Evolutionary conservation across 1,140 invertebrate species (phyloP), one percentile per base, ranked within the genome.

Genomic region (Drosophila sulfurigaster): DNA sequence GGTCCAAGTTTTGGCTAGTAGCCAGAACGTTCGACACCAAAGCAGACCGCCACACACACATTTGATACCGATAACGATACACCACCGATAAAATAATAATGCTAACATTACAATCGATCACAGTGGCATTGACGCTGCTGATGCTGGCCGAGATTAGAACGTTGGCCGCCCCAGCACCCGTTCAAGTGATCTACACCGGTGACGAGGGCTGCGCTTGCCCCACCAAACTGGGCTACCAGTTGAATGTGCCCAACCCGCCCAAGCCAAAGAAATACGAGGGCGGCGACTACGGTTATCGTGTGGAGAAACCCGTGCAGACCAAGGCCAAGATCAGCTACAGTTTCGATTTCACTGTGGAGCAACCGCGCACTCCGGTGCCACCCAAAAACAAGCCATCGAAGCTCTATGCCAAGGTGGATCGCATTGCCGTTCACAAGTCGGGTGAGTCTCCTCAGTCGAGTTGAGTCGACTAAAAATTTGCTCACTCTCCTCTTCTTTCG

Each of bases 271-370:
- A 79, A 59, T 75, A 72, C 20, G 63, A 51, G 13, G 49, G 52
- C 6, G 66, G 20, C 45, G 75, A 92, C 32, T 89, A 92, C 46
- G 82, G 82, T 32, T 92, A 92, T 65, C 89, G 87, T 2, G 68
- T 92, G 41, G 91, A 92, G 8, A 82, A 83, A 20, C 91, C 91
- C n/a, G 70, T 82, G 6, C 74, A 80, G 62, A 58, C 79, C 20
- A 91, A 91, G 71, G 82, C 85, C 41, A 91, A 92, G 66, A 90
- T 92, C 3, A 89, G 70, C 56, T 92, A 92, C 41, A 83, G 83
- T 64, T 91, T 92, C 30, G 91, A 92, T 49, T 87, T 92, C 28
- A 80, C 78, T 5, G 91, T 92, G 1, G 85, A 92, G 56, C 79
- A 92, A 30, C 91, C 91, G 1, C 71, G 78, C 6, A 80, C 82